Evolutionary conservation across 2,888 invertebrate genomes (phyloP), one percentile per base, ranked within the genome.

Genomic region (Tetragonula carbonaria): DNA sequence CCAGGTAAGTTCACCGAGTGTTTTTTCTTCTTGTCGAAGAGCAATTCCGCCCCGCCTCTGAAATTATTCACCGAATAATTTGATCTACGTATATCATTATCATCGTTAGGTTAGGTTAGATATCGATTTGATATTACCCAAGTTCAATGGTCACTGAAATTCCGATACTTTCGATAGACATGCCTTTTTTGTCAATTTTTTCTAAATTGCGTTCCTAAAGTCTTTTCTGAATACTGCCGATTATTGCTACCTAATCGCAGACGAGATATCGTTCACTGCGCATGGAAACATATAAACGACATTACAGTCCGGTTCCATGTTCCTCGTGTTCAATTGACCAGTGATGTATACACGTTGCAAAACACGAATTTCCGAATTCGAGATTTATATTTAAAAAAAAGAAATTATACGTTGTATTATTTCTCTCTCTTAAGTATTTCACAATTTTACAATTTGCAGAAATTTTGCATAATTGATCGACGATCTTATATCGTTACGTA

Each of bases 1-100:
- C 95, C 93, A 0, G 95, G 94, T 80, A 97, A 97, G 88, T 98
- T 94, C 50, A 95, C 94, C 0, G 98, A 94, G 80, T 97, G 95
- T 72, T 97, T 96, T 93, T 98, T 98, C 74, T 97, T 96, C 91
- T 97, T 98, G 87, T 97, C 97, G 94, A 99, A 98, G 1, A 99
- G 95, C n/a, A 98, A 94, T 93, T 99, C 99, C 0, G 98, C 98
- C 2, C 99, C 99, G 21, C 99, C 99, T 65, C 98, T 97, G 91
- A 94, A 96, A 92, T 93, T 93, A 82, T 78, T 75, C 62, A 50
- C 21, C n/a, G 55, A 23, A 18, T 72, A 50, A 84, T 75, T 77
- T 78, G 62, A 59, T 65, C 38, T 23, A 86, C 51, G 14, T 57
- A 62, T 70, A n/a, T 62, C 45, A 33, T 16, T 77, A 75, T 82